These are phyloP conservation scores for Ecliptopera silaceata DNA, from an alignment of 2,888 invertebrate species.

Conservation along the genomic window DNA sequence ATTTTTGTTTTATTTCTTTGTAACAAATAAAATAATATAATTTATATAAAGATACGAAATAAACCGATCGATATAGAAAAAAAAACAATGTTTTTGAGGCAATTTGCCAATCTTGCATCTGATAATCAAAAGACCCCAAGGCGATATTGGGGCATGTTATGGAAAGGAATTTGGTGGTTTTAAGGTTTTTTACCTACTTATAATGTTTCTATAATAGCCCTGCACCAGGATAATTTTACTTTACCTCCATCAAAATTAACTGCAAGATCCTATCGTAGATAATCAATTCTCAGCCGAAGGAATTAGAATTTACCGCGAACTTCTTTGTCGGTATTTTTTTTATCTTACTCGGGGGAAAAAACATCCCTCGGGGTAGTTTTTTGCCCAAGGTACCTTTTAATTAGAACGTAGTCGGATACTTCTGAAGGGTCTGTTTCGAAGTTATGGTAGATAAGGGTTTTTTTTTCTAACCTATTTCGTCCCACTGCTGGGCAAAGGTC, in stretches of 20 bases:
- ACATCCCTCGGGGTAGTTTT: constrained; percentile 68
- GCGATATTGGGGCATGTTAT: neutral
- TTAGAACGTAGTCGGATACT: constrained; percentile 57
- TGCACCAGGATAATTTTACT: constrained; percentile 11
- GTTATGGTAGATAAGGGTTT: constrained; percentile 1
- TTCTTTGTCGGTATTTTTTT: constrained; percentile 77
- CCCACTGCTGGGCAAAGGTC: no score
- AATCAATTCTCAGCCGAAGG: constrained; percentile 60
- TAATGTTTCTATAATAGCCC: constrained; percentile 9
- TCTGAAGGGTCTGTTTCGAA: constrained; percentile 28
- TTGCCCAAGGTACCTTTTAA: constrained; percentile 73
- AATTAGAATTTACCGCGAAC: constrained; percentile 49
- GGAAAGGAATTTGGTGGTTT: constrained; percentile 13
- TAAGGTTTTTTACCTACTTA: constrained; percentile 1
- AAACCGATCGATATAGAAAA: neutral
- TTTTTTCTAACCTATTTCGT: no score
- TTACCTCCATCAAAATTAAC: constrained; percentile 35
- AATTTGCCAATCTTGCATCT: constrained; percentile 13
- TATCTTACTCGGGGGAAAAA: constrained; percentile 51
- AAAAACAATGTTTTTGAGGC: neutral
- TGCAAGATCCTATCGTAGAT: constrained; percentile 37
- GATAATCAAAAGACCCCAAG: constrained; percentile 11
- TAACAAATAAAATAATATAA: no score
- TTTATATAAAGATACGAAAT: no score
- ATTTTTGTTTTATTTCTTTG: no score